These are phyloP conservation scores for Pristionchus fissidentatus DNA, from an alignment of 2,888 invertebrate genomes.

Conservation along the genomic window DNA sequence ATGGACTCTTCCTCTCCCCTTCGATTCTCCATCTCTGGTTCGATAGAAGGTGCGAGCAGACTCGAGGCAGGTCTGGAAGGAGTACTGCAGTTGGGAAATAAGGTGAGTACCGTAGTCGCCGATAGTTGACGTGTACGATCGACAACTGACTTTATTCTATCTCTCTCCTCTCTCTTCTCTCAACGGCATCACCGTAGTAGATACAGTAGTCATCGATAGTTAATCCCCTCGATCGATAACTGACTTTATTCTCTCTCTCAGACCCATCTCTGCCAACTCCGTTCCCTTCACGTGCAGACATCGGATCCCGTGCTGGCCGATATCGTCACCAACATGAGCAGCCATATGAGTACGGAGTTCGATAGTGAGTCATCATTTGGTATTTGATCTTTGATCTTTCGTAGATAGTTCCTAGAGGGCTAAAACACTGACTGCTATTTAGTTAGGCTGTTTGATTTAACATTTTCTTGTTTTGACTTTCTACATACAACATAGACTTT, in stretches of 20 bases:
- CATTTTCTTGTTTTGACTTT: too few relatives aligned
- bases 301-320: constrained; percentile 23
- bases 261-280: not conserved
- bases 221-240: not conserved
- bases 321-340: constrained; percentile 8
- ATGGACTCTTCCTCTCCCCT: not conserved
- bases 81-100: not conserved
- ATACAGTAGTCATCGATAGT: too few relatives aligned
- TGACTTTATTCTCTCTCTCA: not conserved
- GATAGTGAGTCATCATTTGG: not conserved
- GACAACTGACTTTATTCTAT: too few relatives aligned
- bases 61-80: constrained; percentile 23
- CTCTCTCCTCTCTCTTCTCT: not conserved
- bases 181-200: not conserved
- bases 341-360: constrained; percentile 21
- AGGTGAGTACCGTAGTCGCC: not conserved
- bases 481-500: too few relatives aligned
- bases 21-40: not conserved
- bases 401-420: not conserved
- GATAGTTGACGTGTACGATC: not conserved
- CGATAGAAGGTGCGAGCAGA: not conserved
- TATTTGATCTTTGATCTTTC: not conserved
- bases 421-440: too few relatives aligned
- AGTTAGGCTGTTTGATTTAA: too few relatives aligned
- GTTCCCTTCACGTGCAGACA: not conserved